phyloP scores from a whole-genome alignment of 35 echinoderm and acorn worm species.

The Apostichopus parvimensis region DNA sequence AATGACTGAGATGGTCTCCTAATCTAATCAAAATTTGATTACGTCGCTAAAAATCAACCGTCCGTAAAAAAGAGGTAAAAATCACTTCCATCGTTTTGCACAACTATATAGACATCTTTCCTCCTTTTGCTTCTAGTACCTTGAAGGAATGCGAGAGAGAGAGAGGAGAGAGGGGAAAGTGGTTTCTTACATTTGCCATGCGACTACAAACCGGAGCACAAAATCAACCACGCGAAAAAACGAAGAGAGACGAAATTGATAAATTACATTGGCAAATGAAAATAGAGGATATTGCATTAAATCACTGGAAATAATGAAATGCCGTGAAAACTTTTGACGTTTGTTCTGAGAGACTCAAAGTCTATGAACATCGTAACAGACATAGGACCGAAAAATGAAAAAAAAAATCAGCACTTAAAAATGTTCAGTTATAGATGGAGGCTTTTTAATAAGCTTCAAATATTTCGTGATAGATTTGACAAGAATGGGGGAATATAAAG shows the following conservation, averaged over 20 bases:
- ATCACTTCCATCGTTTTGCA: neutral
- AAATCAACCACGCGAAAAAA: conserved; percentile 19
- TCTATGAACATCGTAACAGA: neutral
- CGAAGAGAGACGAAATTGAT: neutral
- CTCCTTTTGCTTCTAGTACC: neutral
- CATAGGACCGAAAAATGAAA: neutral
- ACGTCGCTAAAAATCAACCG: conserved; percentile 4
- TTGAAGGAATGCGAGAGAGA: neutral
- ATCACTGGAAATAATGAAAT: conserved; percentile 45
- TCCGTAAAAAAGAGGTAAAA: conserved; percentile 19
- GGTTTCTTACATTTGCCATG: neutral
- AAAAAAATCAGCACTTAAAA: neutral
- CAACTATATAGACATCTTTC: neutral
- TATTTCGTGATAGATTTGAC: neutral
- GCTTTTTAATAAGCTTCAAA: neutral
- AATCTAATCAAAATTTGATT: conserved; percentile 50
- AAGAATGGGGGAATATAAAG: neutral
- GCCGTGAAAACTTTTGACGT: conserved; percentile 41
- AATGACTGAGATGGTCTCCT: conserved; percentile 44
- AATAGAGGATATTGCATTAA: conserved; percentile 53
- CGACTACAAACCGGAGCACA: neutral
- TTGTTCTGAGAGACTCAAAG: conserved; percentile 27
- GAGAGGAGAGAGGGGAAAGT: too few relatives aligned
- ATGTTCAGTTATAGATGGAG: neutral
- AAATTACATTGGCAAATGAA: conserved; percentile 15